Evolutionary conservation across 2,888 invertebrate genomes (phyloP).

Genomic region (Agonopterix alstromeriana): DNA sequence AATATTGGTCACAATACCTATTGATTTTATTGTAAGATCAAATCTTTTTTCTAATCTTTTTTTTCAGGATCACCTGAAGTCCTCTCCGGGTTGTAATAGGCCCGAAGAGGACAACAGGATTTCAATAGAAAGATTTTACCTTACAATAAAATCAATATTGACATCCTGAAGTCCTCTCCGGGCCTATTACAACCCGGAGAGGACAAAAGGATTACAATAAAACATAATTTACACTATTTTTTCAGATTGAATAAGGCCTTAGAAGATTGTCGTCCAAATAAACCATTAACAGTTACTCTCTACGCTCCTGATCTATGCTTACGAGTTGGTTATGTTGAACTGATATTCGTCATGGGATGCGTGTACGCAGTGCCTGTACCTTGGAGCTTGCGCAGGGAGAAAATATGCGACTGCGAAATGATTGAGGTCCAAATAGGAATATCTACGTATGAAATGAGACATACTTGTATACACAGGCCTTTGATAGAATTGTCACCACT

Average conservation of each 20-base stretch:
- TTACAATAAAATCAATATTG: no score
- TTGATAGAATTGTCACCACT: slow-evolving; percentile 46
- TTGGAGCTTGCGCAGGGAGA: slow-evolving; percentile 55
- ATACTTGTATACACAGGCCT: slow-evolving; percentile 51
- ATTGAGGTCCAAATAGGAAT: slow-evolving; percentile 54
- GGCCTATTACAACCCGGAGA: no score
- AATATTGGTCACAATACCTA: no score
- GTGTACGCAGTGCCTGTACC: slow-evolving; percentile 44
- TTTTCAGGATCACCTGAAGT: no score
- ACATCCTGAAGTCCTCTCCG: no score
- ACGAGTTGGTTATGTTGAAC: slow-evolving; percentile 36
- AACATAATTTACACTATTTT: no score
- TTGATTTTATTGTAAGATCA: no score
- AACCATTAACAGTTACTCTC: slow-evolving; percentile 42
- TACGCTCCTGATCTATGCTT: slow-evolving; percentile 59
- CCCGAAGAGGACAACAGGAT: no score
- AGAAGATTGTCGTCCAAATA: slow-evolving; percentile 47
- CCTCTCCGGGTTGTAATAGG: no score
- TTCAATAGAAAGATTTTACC: no score
- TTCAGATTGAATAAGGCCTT: slow-evolving; percentile 55
- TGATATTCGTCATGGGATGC: slow-evolving; percentile 56
- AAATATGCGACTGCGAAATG: slow-evolving; percentile 65
- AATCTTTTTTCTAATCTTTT: no score
- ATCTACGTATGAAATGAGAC: slow-evolving; percentile 57
- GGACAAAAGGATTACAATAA: no score